These are phyloP conservation scores for Hyalella azteca DNA, from an alignment of 2,888 invertebrate species.

Conservation along the genomic window DNA sequence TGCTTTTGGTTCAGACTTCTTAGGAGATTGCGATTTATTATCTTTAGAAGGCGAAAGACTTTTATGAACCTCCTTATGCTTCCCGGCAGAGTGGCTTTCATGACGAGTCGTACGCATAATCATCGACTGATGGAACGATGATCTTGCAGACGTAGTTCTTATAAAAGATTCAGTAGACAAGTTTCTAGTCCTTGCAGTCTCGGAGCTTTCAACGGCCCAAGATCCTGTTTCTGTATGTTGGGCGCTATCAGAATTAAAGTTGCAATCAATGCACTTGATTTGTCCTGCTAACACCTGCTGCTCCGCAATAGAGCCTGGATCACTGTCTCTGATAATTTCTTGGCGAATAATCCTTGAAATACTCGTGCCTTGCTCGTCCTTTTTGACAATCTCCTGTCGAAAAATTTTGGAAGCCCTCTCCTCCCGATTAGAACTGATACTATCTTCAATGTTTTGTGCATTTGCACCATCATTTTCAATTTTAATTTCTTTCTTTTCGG, in stretches of 20 bases:
- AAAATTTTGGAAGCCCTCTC: too few relatives aligned
- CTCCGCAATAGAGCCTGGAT: background rate
- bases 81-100: background rate
- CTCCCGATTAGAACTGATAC: too few relatives aligned
- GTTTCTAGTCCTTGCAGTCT: background rate
- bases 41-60: background rate
- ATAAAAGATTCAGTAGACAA: background rate
- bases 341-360: background rate
- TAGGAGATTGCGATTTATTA: background rate
- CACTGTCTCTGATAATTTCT: background rate
- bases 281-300: background rate
- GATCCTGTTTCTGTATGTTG: background rate
- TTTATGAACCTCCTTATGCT: background rate
- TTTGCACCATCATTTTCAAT: too few relatives aligned
- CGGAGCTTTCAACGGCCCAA: background rate
- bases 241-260: background rate
- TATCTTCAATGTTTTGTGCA: too few relatives aligned
- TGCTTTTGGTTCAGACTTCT: background rate
- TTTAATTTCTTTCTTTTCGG: too few relatives aligned
- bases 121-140: background rate
- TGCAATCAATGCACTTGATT: background rate
- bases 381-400: too few relatives aligned
- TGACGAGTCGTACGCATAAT: background rate
- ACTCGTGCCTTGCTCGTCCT: background rate
- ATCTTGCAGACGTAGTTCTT: background rate